Evolutionary conservation across 2,797 vertebrate species (phyloP).

Genomic region (Cetoscarus ocellatus): DNA sequence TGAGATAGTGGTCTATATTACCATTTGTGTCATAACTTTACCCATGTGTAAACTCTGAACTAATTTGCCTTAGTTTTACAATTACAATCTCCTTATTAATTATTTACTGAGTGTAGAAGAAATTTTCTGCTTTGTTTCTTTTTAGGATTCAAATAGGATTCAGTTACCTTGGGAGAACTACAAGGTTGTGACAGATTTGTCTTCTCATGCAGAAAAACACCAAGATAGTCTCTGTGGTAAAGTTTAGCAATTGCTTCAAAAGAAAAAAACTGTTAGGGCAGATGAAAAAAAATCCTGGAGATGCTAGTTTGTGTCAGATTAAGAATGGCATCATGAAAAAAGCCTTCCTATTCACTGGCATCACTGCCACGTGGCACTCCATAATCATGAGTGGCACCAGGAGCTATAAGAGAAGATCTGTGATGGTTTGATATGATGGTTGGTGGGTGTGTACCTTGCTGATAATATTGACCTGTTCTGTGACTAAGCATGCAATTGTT

Average conservation of each 20-base stretch:
- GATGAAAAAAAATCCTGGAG: constrained; percentile 37
- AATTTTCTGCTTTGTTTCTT: constrained; percentile 52
- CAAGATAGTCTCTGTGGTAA: constrained; percentile 37
- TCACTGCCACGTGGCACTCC: constrained; percentile 21
- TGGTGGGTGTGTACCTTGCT: constrained; percentile 37
- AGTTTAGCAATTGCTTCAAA: constrained; percentile 60
- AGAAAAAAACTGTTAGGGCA: constrained; percentile 21
- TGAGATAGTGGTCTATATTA: constrained; percentile 18
- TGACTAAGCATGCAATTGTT: constrained; percentile 67
- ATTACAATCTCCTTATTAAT: constrained; percentile 69
- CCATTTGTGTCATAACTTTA: constrained; percentile 33
- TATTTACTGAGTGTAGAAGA: constrained; percentile 54
- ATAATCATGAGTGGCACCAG: constrained; percentile 44
- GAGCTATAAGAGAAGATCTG: constrained; percentile 26
- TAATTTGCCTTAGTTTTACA: constrained; percentile 50
- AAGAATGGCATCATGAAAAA: constrained; percentile 40
- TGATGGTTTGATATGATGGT: constrained; percentile 39
- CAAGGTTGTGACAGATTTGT: constrained; percentile 62
- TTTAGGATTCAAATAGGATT: constrained; percentile 63
- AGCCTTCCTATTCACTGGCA: constrained; percentile 40
- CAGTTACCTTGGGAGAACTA: constrained; percentile 47
- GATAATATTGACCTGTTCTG: constrained; percentile 67
- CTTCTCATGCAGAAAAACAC: constrained; percentile 32
- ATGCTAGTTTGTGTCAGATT: constrained; percentile 24
- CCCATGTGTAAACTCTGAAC: constrained; percentile 50